Evolutionary conservation across 2,113 vertebrate species (phyloP).

Genomic region (Ammodytes marinus): DNA sequence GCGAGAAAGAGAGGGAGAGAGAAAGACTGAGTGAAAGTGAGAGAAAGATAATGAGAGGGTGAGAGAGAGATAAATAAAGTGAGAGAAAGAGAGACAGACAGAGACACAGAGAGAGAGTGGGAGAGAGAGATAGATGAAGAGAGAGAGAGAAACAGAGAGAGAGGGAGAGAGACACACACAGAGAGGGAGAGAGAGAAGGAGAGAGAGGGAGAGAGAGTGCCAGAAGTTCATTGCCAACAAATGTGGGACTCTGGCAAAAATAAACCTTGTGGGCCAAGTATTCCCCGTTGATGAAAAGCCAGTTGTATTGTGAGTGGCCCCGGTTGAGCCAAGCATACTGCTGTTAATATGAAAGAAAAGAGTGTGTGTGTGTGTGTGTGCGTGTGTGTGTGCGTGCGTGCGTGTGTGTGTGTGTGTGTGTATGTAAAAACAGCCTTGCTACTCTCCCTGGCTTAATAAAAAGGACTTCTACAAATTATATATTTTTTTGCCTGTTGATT

Average conservation of each 20-base stretch:
- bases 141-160: background rate
- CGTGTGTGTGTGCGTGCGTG: too few relatives aligned
- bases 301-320: slow-evolving; percentile 70
- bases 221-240: slow-evolving; percentile 41
- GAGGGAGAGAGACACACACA: background rate
- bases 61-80: too few relatives aligned
- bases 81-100: too few relatives aligned
- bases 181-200: background rate
- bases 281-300: slow-evolving; percentile 70
- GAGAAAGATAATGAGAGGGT: too few relatives aligned
- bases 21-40: too few relatives aligned
- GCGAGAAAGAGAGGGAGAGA: too few relatives aligned
- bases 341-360: slow-evolving; percentile 67
- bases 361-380: slow-evolving; percentile 11
- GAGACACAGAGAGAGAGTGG: background rate
- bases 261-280: slow-evolving; percentile 64
- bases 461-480: slow-evolving; percentile 62
- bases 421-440: slow-evolving; percentile 46
- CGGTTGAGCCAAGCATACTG: slow-evolving; percentile 62
- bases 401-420: too few relatives aligned
- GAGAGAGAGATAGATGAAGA: background rate
- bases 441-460: slow-evolving; percentile 61
- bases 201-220: background rate
- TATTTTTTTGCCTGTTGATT: slow-evolving; percentile 48
- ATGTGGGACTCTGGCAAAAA: slow-evolving; percentile 65